Base-by-base conservation (phyloP, 2,888 invertebrate genomes). In the Zaprionus obscuricornis region DNA sequence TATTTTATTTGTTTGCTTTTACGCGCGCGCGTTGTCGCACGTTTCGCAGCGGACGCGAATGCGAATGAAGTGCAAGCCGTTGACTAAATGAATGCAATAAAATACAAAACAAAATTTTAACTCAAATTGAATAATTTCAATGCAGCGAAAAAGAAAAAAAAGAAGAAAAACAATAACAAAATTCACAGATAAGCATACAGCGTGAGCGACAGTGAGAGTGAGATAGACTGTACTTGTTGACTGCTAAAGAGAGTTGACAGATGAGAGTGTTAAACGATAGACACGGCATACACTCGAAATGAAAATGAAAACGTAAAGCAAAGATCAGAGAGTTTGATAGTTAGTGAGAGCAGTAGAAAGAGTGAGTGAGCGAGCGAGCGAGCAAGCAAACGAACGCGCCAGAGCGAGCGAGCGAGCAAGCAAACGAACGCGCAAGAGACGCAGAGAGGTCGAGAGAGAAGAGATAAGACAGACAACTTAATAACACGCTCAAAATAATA, bases 1-100 rank as follows among this genome's bases (percentile, higher is more conserved):
- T n/a, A 1, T 27, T 40, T 31, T 26, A 10, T 27, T 29, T 31
- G 8, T 17, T 18, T 31, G 22, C 14, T 1, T 11, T 13, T 37
- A 22, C 7, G 29, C 50, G 62, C 34, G 18, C 39, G 6, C n/a
- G n/a, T n/a, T n/a, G n/a, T 22, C 33, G 29, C 45, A 34, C 46
- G 26, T 22, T 46, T 55, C 33, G 33, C 17, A 14, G 16, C 63
- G n/a, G n/a, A n/a, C n/a, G n/a, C n/a, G n/a, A 22, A 22, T 22
- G 13, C 16, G 27, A 33, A 33, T 26, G 16, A 18, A 66, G 52
- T 65, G 66, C 71, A 57, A 59, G 49, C 52, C 16, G 26, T 17
- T 47, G 22, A 36, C 11, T 50, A 36, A 14, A 24, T 29, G 43
- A 66, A 57, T 68, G 43, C 77, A 73, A 52, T 14, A 58, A 52